A percentile compares a stretch with the other conserved stretches of the same genome.
phyloP scores from a whole-genome alignment of 2,113 vertebrate genomes.

The Rhizomys pruinosus region DNA sequence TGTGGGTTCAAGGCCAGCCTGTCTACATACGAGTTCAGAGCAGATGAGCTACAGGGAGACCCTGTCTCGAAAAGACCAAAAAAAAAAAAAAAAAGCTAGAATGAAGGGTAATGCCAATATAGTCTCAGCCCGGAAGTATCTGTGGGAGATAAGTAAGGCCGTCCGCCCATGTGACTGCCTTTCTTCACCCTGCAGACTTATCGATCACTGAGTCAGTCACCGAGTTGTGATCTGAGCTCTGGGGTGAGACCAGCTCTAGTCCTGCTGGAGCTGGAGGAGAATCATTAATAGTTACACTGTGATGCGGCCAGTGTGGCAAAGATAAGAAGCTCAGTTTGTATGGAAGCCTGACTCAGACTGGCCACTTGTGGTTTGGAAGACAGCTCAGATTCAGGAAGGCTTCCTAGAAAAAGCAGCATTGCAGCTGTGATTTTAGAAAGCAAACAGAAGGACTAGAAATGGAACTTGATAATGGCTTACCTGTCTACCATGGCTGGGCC shows the following conservation, averaged over 20 bases:
- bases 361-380: not conserved
- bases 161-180: fast-evolving
- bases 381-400: not conserved
- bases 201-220: not conserved
- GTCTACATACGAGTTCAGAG: too few species aligned
- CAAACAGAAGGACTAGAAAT: not conserved
- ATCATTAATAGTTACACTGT: not conserved
- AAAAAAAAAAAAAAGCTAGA: not conserved
- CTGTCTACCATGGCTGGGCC: not conserved
- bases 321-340: not conserved
- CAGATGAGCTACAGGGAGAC: too few species aligned
- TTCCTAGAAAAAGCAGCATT: not conserved
- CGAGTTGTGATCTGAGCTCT: not conserved
- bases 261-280: not conserved
- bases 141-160: not conserved
- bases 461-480: not conserved
- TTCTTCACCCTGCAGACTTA: not conserved
- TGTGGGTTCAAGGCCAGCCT: too few species aligned
- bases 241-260: not conserved
- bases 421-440: not conserved
- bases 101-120: not conserved
- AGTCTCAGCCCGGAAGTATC: not conserved
- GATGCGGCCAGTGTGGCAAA: not conserved
- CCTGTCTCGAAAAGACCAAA: too few species aligned
- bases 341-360: not conserved